Conservation (phyloP, 2,113 vertebrate species). For the Takifugu bimaculatus region DNA sequence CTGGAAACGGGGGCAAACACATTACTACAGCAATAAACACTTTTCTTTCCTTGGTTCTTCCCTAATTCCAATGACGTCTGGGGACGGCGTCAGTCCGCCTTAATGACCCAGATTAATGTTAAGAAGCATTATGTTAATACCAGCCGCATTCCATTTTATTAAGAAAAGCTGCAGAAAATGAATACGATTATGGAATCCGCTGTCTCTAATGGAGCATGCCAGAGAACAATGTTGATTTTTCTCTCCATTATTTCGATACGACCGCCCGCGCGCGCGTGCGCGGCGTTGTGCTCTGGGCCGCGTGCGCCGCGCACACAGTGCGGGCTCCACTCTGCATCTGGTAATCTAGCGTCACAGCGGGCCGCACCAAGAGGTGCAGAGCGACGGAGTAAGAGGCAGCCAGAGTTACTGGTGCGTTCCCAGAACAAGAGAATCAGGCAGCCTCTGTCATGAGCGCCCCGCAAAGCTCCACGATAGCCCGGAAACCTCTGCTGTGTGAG, state of each 20-base stretch:
- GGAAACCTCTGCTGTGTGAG: conserved; percentile 26
- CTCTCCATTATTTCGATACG: conserved; percentile 68
- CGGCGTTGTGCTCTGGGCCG: too few species aligned
- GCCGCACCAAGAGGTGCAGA: conserved; percentile 4
- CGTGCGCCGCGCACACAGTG: neutral
- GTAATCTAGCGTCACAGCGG: conserved; percentile 37
- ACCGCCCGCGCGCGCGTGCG: conserved; percentile 38
- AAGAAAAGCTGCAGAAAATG: conserved; percentile 79
- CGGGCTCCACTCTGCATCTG: conserved; percentile 27
- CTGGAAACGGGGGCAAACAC: conserved; percentile 50
- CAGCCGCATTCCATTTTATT: conserved; percentile 78
- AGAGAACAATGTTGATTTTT: conserved; percentile 69
- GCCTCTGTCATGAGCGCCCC: conserved; percentile 18
- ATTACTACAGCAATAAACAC: conserved; percentile 58
- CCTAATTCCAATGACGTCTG: conserved; percentile 64
- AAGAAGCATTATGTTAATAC: conserved; percentile 76
- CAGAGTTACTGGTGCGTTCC: conserved; percentile 25
- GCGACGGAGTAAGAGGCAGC: conserved; percentile 25
- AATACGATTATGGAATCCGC: conserved; percentile 67
- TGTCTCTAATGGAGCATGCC: conserved; percentile 70
- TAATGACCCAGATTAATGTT: conserved; percentile 79
- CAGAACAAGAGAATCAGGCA: neutral
- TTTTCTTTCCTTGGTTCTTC: conserved; percentile 36
- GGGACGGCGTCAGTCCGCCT: conserved; percentile 71
- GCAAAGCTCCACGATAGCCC: conserved; percentile 32